Percentiles rank a stretch among this genome's conserved stretches.
Evolutionary conservation across 1,140 invertebrate species (phyloP).

Genomic region (Neotoxoptera formosana): DNA sequence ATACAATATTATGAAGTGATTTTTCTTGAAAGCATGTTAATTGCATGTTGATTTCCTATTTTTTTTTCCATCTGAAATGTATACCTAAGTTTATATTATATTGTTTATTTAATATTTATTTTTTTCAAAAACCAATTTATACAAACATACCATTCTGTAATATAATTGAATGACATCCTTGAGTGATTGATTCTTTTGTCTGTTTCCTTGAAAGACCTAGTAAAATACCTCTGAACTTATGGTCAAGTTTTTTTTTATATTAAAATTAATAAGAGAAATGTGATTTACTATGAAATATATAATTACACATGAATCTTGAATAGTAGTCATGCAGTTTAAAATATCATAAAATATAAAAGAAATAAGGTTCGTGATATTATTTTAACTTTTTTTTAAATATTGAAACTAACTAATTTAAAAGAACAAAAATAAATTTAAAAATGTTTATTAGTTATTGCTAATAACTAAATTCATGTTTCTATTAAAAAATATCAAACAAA

Average conservation of each 20-base stretch:
- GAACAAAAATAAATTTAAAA: not conserved
- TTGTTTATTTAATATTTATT: no score
- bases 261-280: not conserved
- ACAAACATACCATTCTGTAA: not conserved
- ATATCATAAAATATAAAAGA: not conserved
- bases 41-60: not conserved
- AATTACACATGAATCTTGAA: not conserved
- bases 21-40: not conserved
- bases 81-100: not conserved
- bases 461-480: not conserved
- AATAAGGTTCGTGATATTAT: not conserved
- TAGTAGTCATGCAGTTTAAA: not conserved
- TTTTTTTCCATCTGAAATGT: not conserved
- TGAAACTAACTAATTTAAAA: not conserved
- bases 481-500: not conserved
- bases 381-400: not conserved
- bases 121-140: no score
- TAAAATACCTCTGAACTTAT: not conserved
- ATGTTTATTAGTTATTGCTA: not conserved
- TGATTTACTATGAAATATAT: not conserved
- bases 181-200: conserved; percentile 20
- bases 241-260: not conserved
- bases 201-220: conserved; percentile 36
- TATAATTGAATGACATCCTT: not conserved
- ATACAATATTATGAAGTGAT: not conserved